These are phyloP conservation scores for Ceratosolen solmsi DNA, from an alignment of 1,140 invertebrate species.

Conservation along the genomic window DNA sequence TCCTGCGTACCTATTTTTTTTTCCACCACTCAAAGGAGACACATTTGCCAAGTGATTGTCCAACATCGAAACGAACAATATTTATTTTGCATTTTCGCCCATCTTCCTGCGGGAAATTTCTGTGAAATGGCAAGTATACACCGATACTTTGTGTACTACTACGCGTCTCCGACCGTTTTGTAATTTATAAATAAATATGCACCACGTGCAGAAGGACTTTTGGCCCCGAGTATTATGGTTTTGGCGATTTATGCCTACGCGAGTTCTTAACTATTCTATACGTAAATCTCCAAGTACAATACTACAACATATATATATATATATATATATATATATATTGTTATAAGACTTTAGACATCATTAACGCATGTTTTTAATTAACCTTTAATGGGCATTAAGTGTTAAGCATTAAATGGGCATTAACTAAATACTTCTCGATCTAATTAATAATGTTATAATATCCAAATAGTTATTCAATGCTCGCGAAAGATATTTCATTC, in stretches of 20 bases:
- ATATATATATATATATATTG: too few relatives aligned
- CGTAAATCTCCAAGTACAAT: constrained; percentile 12
- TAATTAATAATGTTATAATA: too few relatives aligned
- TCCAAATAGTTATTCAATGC: too few relatives aligned
- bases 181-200: constrained; percentile 19
- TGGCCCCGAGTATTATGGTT: constrained; percentile 7
- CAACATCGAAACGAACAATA: background rate
- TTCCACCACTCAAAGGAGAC: background rate
- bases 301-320: background rate
- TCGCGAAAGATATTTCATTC: too few relatives aligned
- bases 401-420: too few relatives aligned
- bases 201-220: constrained; percentile 17
- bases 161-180: background rate
- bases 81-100: background rate
- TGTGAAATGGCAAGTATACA: too few relatives aligned
- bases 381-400: too few relatives aligned
- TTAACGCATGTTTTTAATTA: too few relatives aligned
- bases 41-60: background rate
- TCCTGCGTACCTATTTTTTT: background rate
- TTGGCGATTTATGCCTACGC: background rate
- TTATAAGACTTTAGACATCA: too few relatives aligned
- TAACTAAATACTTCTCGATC: too few relatives aligned
- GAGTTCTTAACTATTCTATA: constrained; percentile 5
- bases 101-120: background rate
- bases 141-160: too few relatives aligned